Evolutionary conservation across 2,888 invertebrate genomes (phyloP), one percentile per base, ranked within the genome.

Genomic region (Biston betularia): DNA sequence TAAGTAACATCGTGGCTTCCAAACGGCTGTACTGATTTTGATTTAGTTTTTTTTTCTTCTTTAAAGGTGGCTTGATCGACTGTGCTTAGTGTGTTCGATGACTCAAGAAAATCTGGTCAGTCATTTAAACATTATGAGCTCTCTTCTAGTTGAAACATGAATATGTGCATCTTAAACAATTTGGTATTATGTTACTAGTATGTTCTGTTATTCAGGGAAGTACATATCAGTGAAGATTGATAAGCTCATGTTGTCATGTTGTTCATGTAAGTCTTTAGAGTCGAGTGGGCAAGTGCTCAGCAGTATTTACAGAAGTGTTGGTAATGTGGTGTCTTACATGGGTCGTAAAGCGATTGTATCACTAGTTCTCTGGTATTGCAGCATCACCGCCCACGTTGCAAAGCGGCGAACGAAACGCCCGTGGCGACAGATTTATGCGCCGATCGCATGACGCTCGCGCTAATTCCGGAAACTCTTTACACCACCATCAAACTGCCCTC

Each of bases 401-500:
- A 63, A 65, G 73, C 69, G 71, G 75, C 75, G 77, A 75, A 74
- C 70, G 70, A 71, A 74, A 74, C 73, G 75, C 68, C 74, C 75
- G 78, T 76, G 82, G 78, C 81, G 88, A 88, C 84, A 86, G 86
- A 90, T 92, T 90, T 89, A 92, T 89, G 85, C 71, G 77, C 69
- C 75, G 82, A 88, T 91, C 80, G 86, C 88, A 87, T 89, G 87
- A 81, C 83, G 84, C 79, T 77, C 74, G 79, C 80, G 76, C 82
- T 83, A 84, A 86, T 85, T 87, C 87, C 81, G 84, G 84, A 87
- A 87, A 78, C 82, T 80, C 79, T 87, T 82, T 74, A 80, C 78
- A 79, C 71, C 76, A 73, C 77, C 75, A 75, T 76, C 74, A 71
- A 72, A 72, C 78, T 75, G 70, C 73, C 60, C 73, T 71, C 72